Percentiles rank a stretch among this genome's conserved stretches.
Conservation (phyloP, 2,797 vertebrate species). For the Denticeps clupeoides region DNA sequence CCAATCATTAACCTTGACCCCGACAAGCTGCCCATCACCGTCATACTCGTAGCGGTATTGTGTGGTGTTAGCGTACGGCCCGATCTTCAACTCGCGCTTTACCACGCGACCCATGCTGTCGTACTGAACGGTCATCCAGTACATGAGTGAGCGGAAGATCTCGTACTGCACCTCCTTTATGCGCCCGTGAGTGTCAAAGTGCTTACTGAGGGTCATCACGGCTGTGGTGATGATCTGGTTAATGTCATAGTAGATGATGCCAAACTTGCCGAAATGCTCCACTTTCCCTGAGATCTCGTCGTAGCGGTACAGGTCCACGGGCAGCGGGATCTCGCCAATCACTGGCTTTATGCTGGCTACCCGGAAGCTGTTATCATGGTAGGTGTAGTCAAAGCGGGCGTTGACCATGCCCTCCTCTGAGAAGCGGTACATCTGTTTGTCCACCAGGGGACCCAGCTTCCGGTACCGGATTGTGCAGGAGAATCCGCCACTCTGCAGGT, state of each 20-base stretch:
- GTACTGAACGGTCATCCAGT: constrained; percentile 84
- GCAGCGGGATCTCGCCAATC: constrained; percentile 77
- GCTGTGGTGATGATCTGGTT: constrained; percentile 83
- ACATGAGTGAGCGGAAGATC: constrained; percentile 82
- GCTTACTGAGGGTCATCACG: constrained; percentile 81
- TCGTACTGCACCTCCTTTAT: constrained; percentile 85
- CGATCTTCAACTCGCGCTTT: constrained; percentile 76
- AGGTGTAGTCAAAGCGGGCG: constrained; percentile 79
- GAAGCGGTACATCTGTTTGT: constrained; percentile 83
- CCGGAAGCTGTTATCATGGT: constrained; percentile 79
- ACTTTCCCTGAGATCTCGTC: constrained; percentile 84
- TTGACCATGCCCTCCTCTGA: constrained; percentile 86
- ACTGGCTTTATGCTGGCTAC: constrained; percentile 79
- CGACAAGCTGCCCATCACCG: constrained; percentile 74
- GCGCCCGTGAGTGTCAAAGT: constrained; percentile 78
- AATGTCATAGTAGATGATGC: constrained; percentile 82
- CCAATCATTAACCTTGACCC: constrained; percentile 70
- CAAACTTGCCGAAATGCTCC: constrained; percentile 82
- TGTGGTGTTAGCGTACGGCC: constrained; percentile 78
- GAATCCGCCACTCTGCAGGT: constrained; percentile 76
- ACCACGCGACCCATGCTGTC: constrained; percentile 80
- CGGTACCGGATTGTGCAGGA: constrained; percentile 80
- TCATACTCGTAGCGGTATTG: constrained; percentile 84
- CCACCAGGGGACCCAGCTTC: constrained; percentile 74
- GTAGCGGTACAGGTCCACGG: constrained; percentile 77